Evolutionary conservation across 2,797 vertebrate species (phyloP), one percentile per base, ranked within the genome.

Genomic region (Spondyliosoma cantharus): DNA sequence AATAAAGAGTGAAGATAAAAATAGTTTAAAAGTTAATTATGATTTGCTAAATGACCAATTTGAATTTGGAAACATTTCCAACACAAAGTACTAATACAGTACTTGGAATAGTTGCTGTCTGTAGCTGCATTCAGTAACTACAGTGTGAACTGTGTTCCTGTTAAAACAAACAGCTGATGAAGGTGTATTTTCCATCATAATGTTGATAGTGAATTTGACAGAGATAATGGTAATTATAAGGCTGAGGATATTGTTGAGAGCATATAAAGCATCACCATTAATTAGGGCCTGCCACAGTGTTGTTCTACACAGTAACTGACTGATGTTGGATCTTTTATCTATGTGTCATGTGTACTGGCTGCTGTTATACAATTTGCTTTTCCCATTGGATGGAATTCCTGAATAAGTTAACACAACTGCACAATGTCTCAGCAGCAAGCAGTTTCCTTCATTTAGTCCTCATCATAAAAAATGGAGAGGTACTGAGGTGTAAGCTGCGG

Each of bases 391-490:
- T 64, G 43, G 57, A 72, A 78, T 62, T 59, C 24, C 15, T n/a
- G 7, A 46, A 62, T 62, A 29, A 46, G 25, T 63, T 61, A 76
- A 74, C 50, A 56, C 66, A 74, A 14, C 48, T 12, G 22, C 70
- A 46, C 49, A 60, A 50, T 25, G 22, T 14, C 7, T 46, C 52
- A 7, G 12, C 49, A 54, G 69, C 22, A 19, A 85, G 61, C 61
- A 46, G 79, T 81, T 83, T 79, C 69, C 58, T 69, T 74, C 69
- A 68, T 75, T 86, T 81, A 89, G 77, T 76, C 81, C 62, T 81
- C 72, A 68, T 86, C 83, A 85, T 87, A 61, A 87, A 87, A 89
- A 80, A 88, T 86, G 70, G 74, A 90, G 87, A 68, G 71, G 84
- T 74, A 63, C 27, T 71, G 78, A 74, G 80, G 69, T 75, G 84